Evolutionary conservation across 2,113 vertebrate species (phyloP), one percentile per base, ranked within the genome.

Genomic region (Uria aalge): DNA sequence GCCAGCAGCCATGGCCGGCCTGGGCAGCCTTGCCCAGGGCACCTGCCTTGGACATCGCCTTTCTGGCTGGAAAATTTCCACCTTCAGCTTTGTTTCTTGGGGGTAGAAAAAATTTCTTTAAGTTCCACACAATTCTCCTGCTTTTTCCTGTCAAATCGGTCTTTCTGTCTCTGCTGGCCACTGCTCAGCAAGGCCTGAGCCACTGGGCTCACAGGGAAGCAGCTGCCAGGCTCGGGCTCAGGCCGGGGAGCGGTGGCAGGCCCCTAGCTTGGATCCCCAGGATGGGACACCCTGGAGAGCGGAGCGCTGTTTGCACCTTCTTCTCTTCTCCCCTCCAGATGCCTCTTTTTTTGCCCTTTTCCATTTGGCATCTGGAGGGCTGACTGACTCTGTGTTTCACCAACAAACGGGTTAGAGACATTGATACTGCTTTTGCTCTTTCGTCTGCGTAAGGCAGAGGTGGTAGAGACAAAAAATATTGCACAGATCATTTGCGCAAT

Each of bases 251-350:
- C 18, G 7, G 17, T 1, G 29, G 38, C 8, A 16, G 43, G 17
- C 2, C 59, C 36, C 4, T 0, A 0, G 14, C 41, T 14, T 6
- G 36, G 73, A 23, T 53, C 4, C 24, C 15, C 24, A 4, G 30
- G 6, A 6, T 1, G 1, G 30, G 22, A 27, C 62, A 47, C 36
- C 34, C 41, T 6, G 32, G 8, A 4, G 5, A 57, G 68, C 15
- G 48, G 40, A 55, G 18, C 38, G 9, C 52, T 17, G 7, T 50
- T 36, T 56, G 7, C 67, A 27, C 30, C 34, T 38, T 19, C 17
- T 53, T 43, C 29, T n/a, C 9, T 5, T 50, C 17, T 26, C 10
- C 60, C 18, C 8, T 60, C 43, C 34, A 43, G 26, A 27, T 43
- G 53, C 47, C 21, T 43, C 53, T 69, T 75, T 67, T 57, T 60